Evolutionary conservation across 2,113 vertebrate species (phyloP).

Genomic region (Macaca mulatta): DNA sequence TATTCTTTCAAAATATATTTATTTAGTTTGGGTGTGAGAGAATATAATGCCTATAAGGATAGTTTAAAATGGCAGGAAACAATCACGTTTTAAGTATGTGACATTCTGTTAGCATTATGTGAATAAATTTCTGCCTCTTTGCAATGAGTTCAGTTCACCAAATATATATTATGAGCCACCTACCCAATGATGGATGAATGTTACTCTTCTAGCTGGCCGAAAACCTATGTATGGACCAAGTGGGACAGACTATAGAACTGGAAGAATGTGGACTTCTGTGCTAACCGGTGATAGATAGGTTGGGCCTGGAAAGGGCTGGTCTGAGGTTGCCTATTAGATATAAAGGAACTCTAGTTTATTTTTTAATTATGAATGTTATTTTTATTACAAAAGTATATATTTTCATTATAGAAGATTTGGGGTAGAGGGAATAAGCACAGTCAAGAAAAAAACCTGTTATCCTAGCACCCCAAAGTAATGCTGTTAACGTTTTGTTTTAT

Average conservation of each 20-base stretch:
- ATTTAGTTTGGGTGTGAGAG: conserved; percentile 30
- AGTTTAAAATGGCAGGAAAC: conserved; percentile 17
- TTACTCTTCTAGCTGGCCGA: neutral
- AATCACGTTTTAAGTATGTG: conserved; percentile 7
- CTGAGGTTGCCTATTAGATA: neutral
- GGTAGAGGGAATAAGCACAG: neutral
- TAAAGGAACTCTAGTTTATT: conserved; percentile 1
- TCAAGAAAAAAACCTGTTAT: neutral
- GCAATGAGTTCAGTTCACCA: neutral
- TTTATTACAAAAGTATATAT: conserved; percentile 13
- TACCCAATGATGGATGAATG: neutral
- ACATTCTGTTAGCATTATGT: neutral
- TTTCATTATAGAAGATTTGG: conserved; percentile 31
- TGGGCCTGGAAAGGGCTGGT: neutral
- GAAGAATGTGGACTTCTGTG: neutral
- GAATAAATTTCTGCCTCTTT: conserved; percentile 14
- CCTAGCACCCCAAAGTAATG: neutral
- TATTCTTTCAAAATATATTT: conserved; percentile 40
- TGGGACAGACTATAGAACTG: neutral
- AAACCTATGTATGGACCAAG: neutral
- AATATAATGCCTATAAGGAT: neutral
- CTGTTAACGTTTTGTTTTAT: conserved; percentile 22
- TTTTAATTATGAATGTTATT: neutral
- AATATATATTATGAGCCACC: neutral
- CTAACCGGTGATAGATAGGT: neutral